Evolutionary conservation across 1,140 invertebrate species (phyloP), one percentile per base, ranked within the genome.

Genomic region (Anthonomus grandis): DNA sequence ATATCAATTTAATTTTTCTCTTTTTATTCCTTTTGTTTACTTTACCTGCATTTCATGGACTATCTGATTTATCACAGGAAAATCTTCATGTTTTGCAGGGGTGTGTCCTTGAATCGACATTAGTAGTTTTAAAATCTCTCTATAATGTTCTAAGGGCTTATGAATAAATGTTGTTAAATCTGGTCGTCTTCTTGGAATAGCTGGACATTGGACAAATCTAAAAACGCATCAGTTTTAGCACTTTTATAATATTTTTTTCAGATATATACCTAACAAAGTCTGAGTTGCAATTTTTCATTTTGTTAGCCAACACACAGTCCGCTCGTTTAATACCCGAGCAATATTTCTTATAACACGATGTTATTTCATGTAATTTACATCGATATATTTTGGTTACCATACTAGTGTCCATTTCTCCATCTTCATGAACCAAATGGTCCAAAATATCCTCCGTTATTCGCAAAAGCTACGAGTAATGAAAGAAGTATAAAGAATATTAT

Each of bases 141-240:
- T 79, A 69, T 84, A 87, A 65, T 87, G 87, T 69, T 91, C 87
- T 52, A 91, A 69, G 1, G 89, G 89, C 62, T 87, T 84, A 59
- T 91, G 85, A 27, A 91, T 79, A 45, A 91, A 81, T 4, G 86
- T 83, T 0, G 88, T 90, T 37, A 91, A 81, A 70, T 91, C 89
- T n/a, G 89, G 89, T 45, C 86, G 79, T 68, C 85, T 79, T 55
- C 86, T 76, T 2, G 88, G 88, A 62, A 91, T 86, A 2, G 86
- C 80, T 2, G 89, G 89, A 63, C 87, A 86, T 24, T 83, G 86
- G 48, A 88, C 82, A 62, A 90, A 81, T 27, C 85, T 80, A 55
- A 4, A 49, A 27, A 19, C 23, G 1, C 10, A n/a, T 4, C 17
- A n/a, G n/a, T 41, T 8, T 13, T n/a, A n/a, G n/a, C 27, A 31